phyloP scores from a whole-genome alignment of 2,113 vertebrate genomes.

The Cettia cetti region DNA sequence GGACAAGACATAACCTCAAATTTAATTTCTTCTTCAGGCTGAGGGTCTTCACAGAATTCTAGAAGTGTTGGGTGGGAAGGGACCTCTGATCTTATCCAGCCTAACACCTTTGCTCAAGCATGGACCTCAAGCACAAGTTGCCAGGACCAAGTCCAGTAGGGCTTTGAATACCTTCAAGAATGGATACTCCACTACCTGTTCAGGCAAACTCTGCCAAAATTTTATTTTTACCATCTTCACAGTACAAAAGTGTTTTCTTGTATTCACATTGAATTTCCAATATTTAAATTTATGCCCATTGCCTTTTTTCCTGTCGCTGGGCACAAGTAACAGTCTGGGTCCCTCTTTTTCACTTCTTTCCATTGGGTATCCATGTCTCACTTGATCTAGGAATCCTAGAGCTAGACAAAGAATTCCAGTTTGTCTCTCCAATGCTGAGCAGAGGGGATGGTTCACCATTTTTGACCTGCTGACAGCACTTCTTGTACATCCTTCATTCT shows the following conservation, averaged over 20 bases:
- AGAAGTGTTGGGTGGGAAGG: background rate
- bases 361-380: background rate
- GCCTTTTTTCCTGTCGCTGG: background rate
- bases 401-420: background rate
- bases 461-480: background rate
- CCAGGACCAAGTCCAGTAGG: background rate
- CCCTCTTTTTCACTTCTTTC: background rate
- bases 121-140: background rate
- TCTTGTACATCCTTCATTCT: background rate
- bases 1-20: background rate
- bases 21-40: background rate
- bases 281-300: background rate
- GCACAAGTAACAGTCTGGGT: background rate
- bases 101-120: rapidly evolving
- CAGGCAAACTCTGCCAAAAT: background rate
- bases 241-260: background rate
- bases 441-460: background rate
- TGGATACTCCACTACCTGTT: background rate
- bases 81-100: background rate
- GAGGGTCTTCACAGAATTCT: background rate
- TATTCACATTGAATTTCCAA: background rate
- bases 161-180: background rate
- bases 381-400: background rate
- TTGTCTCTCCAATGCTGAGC: background rate
- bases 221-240: background rate